phyloP scores from a whole-genome alignment of 2,888 invertebrate species.

The Calliopum simillimum region DNA sequence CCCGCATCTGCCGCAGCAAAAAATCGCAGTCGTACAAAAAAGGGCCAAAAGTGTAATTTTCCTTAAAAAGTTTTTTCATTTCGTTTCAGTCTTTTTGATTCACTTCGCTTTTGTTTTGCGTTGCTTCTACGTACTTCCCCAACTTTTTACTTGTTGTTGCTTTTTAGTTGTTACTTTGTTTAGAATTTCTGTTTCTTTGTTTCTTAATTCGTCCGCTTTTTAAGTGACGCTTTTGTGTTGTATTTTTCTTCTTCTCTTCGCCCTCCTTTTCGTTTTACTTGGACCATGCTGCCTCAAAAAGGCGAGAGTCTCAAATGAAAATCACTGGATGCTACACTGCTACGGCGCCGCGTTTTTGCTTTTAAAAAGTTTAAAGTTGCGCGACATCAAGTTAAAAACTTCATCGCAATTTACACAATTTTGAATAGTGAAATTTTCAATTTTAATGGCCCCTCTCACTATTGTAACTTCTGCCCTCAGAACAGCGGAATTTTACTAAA shows the following conservation, averaged over 20 bases:
- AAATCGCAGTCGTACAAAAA: slow-evolving; percentile 8
- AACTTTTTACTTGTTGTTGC: neutral
- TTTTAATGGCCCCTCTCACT: neutral
- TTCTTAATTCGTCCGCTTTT: slow-evolving; percentile 29
- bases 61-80: slow-evolving; percentile 23
- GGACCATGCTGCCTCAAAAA: neutral
- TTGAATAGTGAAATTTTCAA: slow-evolving; percentile 5
- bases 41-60: slow-evolving; percentile 22
- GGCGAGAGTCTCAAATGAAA: slow-evolving; percentile 13
- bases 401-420: neutral
- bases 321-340: too few relatives aligned
- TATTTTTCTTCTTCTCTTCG: neutral
- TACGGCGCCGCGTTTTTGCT: neutral
- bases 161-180: slow-evolving; percentile 12
- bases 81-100: slow-evolving; percentile 13
- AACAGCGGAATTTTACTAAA: too few relatives aligned
- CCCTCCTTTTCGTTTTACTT: neutral
- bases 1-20: slow-evolving; percentile 8
- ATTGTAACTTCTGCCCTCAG: too few relatives aligned
- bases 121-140: neutral
- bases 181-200: slow-evolving; percentile 28
- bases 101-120: slow-evolving; percentile 16
- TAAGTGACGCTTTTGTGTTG: slow-evolving; percentile 15
- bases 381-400: neutral
- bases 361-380: neutral